Evolutionary conservation across 92 coral and sea anemone genomes (phyloP), one percentile per base, ranked within the genome.

Genomic region (Palythoa grandiflora): DNA sequence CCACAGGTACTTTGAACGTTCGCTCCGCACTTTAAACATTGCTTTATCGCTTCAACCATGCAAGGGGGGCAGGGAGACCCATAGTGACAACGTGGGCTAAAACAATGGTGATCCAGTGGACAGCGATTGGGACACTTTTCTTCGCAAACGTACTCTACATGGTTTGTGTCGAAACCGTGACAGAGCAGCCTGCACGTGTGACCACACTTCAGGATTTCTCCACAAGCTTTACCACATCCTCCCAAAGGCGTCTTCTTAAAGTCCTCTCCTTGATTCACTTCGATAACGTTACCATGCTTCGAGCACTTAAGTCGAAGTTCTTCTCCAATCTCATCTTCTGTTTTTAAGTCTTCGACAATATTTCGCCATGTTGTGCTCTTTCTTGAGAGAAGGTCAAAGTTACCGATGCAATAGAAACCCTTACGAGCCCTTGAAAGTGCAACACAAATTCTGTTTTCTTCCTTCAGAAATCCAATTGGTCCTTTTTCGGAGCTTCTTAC

Each of bases 141-240:
- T 5, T 39, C 9, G 36, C 94, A 92, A 66, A 36, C 17, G 60
- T 84, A 88, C 81, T 47, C 13, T 57, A 9, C 19, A 74, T 92
- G 94, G 50, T 85, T 61, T 15, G 84, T 88, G 76, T 92, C 92
- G 28, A 8, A 60, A 35, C 89, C 87, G 54, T 92, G 90, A 28
- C 98, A 94, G 66, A 38, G 80, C 89, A 38, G 77, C 9, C 91
- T 52, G 66, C 98, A 94, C 37, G 71, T 84, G 68, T 94, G 98
- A 28, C 93, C 95, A 80, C 98, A 94, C 40, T 66, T 71, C 61
- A 93, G 68, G 50, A 85, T 91, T 38, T 77, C 80, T 20, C 86
- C 86, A 50, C 94, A 92, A 1, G 86, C 84, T 13, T 68, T 60
- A 14, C 88, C 84, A 77, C 94, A 92, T 6, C 94, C 94, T 77